Base-by-base conservation (phyloP, 2,113 vertebrate species). In the Pterophyllum scalare region DNA sequence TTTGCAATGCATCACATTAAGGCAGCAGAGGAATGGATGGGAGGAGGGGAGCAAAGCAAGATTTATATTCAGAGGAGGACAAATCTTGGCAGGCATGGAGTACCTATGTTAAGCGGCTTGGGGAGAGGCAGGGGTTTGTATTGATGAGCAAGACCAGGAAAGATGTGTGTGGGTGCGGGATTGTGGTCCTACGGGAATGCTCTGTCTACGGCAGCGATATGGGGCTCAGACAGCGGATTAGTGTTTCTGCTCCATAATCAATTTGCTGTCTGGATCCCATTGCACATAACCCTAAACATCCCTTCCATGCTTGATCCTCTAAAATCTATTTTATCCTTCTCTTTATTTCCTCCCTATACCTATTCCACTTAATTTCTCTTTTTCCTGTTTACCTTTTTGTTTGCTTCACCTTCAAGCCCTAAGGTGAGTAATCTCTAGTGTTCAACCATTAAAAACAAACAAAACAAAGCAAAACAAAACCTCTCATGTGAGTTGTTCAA, bases 201-300 rank as follows among this genome's bases (percentile, higher is more conserved):
- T 88, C 79, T 58, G 85, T 89, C 88, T 90, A 85, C 60, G 12
- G 81, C 86, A 82, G 84, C 78, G 86, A 89, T 89, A 92, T 49
- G 80, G 52, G 64, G 88, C 87, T 94, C 91, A 93, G 91, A 92
- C 91, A 82, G 87, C 84, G 74, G 94, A 93, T 93, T 94, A 93
- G 83, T 89, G 89, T 93, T 94, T 92, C 88, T 90, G 91, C 89
- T 91, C 87, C 75, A 91, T 93, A 93, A 95, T 95, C 92, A 94
- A 90, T 95, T 94, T 89, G 64, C 87, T 79, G 93, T 90, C 87
- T 91, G 87, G 77, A 89, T 91, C 86, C 79, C 77, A 33, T 58
- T 89, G 81, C 90, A 89, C 70, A 81, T 79, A 89, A 88, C 86
- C 67, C 89, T 82, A 87, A 92, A 90, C 89, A 91, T 88, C 78